Evolutionary conservation across 2,113 vertebrate genomes (phyloP), one percentile per base, ranked within the genome.

Genomic region (Illadopsis cleaveri): DNA sequence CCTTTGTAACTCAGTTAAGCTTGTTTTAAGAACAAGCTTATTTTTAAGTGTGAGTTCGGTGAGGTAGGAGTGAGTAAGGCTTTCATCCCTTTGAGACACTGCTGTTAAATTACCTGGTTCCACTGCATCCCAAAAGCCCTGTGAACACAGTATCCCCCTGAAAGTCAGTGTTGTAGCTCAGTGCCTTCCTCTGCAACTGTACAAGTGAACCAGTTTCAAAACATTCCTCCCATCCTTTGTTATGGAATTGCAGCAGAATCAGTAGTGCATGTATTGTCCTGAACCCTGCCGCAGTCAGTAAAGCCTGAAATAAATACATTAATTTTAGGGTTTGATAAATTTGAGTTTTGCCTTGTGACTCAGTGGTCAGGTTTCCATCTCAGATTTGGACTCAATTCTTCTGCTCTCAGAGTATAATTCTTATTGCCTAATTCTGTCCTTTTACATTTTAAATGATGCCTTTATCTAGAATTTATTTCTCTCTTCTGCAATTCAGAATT

Each of bases 381-480:
- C 18, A 80, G 27, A 83, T 58, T 58, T 90, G 45, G 62, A 86
- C 45, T 87, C 15, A 24, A 1, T 57, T 75, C 15, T 91, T 14
- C 48, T 61, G 15, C 16, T 77, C 15, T 69, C 81, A 30, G 6
- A 70, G 5, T 38, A 56, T 22, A 80, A 88, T 76, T 62, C 19
- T 58, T 65, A 31, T 61, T 83, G 22, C 12, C 16, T 69, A 72
- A 66, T 69, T 93, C n/a, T 56, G 8, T 57, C 28, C 12, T 79
- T 85, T 68, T 64, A 12, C 33, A n/a, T 93, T 88, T 94, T 80
- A 77, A 73, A 90, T 88, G 86, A 86, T 45, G 9, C 10, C 8
- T 79, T 82, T 91, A 83, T 90, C 91, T 90, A 81, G 35, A 86
- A 73, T 83, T 70, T 94, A 58, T 92, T 94, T 85, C 10, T 88